Evolutionary conservation across 2,888 invertebrate species (phyloP), one percentile per base, ranked within the genome.

Genomic region (Calliphora vomitoria): DNA sequence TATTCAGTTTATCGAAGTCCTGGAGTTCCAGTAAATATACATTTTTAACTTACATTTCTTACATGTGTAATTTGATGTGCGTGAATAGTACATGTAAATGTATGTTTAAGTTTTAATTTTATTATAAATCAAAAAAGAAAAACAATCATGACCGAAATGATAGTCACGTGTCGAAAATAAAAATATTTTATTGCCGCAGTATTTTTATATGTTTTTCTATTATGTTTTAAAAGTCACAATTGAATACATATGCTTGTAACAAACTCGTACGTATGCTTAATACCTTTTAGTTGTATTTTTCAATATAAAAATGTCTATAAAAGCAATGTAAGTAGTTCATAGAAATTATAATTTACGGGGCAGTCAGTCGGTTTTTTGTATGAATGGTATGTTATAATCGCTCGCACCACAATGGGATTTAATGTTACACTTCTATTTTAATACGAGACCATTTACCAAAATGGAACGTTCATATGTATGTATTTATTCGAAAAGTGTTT

Each of bases 81-180:
- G 31, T 60, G 15, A 13, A 13, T 15, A 25, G 20, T 20, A 55
- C 8, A 55, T 55, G 55, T 55, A 10, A 55, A 55, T 71, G n/a
- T 71, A 18, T 35, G n/a, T 71, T 8, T 53, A 10, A 10, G 20
- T 55, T 3, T 55, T 20, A 20, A 20, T 20, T 55, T 10, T 20
- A 8, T 10, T 10, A 20, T 41, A 55, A 50, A 18, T 18, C 3
- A 35, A 66, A 0, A 38, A 64, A 1, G 15, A 38, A 41, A 53
- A 55, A 66, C 38, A 78, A 53, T 38, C 20, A 53, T 53, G n/a
- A 10, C 50, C 8, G 13, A 41, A 55, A 31, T 35, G 31, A 31
- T 53, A 79, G 68, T 69, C 69, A 69, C 68, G 79, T 58, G 55
- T 18, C 18, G 10, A 18, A 68, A 47, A 79, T 79, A 79, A 69